These are phyloP conservation scores for Pseudorhiza aurosa DNA, from an alignment of 30 jellyfish, hydroid and myxozoan species.

Conservation along the genomic window DNA sequence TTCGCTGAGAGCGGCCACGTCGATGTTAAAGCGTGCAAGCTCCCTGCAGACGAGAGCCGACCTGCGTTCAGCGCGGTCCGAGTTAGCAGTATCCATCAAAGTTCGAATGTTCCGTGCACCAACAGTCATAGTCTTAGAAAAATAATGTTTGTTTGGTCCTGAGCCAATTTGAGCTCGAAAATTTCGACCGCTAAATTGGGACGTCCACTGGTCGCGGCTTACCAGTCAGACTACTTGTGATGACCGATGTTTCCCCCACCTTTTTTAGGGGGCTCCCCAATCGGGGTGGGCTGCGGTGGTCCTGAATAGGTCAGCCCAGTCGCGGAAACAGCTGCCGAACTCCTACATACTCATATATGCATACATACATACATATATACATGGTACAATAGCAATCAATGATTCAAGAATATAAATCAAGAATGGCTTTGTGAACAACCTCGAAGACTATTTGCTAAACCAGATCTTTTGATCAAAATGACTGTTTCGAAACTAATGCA, in stretches of 20 bases:
- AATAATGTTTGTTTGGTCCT: no score
- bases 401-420: no score
- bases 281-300: constrained; percentile 14
- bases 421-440: no score
- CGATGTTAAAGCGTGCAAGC: constrained; percentile 18
- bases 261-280: constrained; percentile 14
- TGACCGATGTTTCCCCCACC: constrained; percentile 27
- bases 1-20: constrained; percentile 49
- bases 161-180: background rate
- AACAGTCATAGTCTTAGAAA: background rate
- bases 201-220: no score
- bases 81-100: constrained; percentile 6
- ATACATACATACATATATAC: no score
- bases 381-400: no score
- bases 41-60: background rate
- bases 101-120: constrained; percentile 47
- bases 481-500: no score
- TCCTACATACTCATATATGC: no score
- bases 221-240: constrained; percentile 6
- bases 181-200: constrained; percentile 61
- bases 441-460: no score
- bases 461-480: no score
- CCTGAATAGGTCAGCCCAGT: constrained; percentile 6
- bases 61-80: background rate
- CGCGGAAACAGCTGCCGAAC: background rate